Evolutionary conservation across 2,113 vertebrate species (phyloP).

Genomic region (Cricetomys ansorgei): DNA sequence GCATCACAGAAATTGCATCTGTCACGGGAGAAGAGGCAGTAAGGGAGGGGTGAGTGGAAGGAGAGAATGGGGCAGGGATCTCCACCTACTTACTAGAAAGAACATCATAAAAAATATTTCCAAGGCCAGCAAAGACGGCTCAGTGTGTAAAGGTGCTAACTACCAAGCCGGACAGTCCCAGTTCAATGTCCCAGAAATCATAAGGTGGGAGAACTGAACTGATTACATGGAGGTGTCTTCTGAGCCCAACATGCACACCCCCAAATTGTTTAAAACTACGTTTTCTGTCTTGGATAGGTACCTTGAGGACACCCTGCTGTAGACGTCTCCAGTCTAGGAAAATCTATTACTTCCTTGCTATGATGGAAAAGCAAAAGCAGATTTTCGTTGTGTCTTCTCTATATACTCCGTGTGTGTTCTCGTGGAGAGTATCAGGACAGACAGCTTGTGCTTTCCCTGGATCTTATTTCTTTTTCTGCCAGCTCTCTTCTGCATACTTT

Average conservation of each 20-base stretch:
- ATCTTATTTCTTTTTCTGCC: background rate
- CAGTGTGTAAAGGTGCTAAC: background rate
- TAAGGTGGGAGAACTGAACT: background rate
- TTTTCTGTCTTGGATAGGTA: background rate
- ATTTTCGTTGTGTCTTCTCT: background rate
- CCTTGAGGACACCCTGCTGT: background rate
- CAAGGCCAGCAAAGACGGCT: background rate
- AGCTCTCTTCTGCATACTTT: background rate
- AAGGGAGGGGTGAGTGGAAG: background rate
- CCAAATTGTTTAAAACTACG: background rate
- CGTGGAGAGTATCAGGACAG: background rate
- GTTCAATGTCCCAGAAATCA: background rate
- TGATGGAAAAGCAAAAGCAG: background rate
- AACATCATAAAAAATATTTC: background rate
- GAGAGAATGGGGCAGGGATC: background rate
- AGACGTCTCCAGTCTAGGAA: background rate
- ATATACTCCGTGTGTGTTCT: background rate
- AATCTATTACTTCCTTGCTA: background rate
- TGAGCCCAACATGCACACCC: too few relatives aligned
- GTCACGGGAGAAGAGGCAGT: background rate
- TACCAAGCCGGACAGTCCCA: background rate
- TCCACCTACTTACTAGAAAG: background rate
- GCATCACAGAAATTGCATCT: background rate
- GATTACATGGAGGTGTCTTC: background rate
- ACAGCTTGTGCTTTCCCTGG: background rate